A percentile compares a stretch with the other conserved stretches of the same genome.
These are phyloP conservation scores for Boleophthalmus pectinirostris DNA, from an alignment of 2,113 vertebrate species.

Conservation along the genomic window DNA sequence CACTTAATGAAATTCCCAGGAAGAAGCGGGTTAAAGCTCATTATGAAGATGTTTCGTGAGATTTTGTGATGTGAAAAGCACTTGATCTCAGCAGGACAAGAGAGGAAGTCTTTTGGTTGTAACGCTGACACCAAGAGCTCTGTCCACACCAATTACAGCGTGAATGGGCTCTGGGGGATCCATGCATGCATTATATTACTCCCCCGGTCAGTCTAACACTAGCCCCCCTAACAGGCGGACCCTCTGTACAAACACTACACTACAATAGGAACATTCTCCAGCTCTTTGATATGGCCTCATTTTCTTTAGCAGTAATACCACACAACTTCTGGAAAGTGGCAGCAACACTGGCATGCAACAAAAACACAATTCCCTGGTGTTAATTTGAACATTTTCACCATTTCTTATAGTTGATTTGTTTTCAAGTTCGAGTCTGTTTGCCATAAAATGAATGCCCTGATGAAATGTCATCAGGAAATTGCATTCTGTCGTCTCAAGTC, in stretches of 20 bases:
- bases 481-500: conserved; percentile 47
- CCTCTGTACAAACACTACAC: conserved; percentile 63
- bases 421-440: background rate
- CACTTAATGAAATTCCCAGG: background rate
- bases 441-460: conserved; percentile 20
- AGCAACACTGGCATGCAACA: conserved; percentile 46
- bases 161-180: conserved; percentile 75
- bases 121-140: conserved; percentile 68
- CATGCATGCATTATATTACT: conserved; percentile 75
- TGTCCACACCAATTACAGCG: conserved; percentile 76
- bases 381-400: conserved; percentile 26
- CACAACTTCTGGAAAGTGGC: conserved; percentile 67
- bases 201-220: conserved; percentile 58
- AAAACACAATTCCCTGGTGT: conserved; percentile 35
- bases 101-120: conserved; percentile 68
- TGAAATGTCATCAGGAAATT: conserved; percentile 45
- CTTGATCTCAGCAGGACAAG: conserved; percentile 60
- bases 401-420: background rate
- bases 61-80: conserved; percentile 52
- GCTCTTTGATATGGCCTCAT: conserved; percentile 68
- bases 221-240: conserved; percentile 59
- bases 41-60: conserved; percentile 11
- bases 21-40: background rate
- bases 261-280: conserved; percentile 74
- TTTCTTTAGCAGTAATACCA: conserved; percentile 63